Evolutionary conservation across 2,113 vertebrate genomes (phyloP).

Genomic region (Rissa tridactyla): DNA sequence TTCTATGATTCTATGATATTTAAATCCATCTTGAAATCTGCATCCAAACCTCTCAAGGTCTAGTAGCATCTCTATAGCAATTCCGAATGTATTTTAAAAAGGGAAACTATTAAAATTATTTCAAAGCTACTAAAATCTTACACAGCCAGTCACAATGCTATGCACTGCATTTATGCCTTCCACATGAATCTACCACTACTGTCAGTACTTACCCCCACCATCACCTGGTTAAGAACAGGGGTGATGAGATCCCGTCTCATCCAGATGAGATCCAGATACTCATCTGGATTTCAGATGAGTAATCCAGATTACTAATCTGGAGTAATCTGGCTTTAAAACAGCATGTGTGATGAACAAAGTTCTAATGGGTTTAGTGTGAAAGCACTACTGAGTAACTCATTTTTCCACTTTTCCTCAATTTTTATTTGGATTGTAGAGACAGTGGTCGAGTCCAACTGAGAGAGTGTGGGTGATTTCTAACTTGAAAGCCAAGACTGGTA

Average conservation of each 20-base stretch:
- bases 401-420: not conserved
- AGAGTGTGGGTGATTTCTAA: not conserved
- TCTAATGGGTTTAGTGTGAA: not conserved
- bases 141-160: not conserved
- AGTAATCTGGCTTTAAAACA: not conserved
- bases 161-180: not conserved
- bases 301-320: too few species aligned
- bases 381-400: not conserved
- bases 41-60: not conserved
- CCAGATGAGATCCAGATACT: too few species aligned
- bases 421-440: not conserved
- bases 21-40: not conserved
- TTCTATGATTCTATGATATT: too few species aligned
- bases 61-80: not conserved
- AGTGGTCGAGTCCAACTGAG: not conserved
- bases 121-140: not conserved
- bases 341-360: not conserved
- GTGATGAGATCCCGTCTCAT: not conserved
- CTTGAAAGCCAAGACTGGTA: not conserved
- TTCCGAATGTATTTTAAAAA: not conserved
- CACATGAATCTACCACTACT: not conserved
- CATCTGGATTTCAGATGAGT: too few species aligned
- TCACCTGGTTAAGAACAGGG: not conserved
- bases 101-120: not conserved
- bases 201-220: not conserved